Base-by-base conservation (phyloP, 2,888 invertebrate species). In the Mellilla xanthometata region DNA sequence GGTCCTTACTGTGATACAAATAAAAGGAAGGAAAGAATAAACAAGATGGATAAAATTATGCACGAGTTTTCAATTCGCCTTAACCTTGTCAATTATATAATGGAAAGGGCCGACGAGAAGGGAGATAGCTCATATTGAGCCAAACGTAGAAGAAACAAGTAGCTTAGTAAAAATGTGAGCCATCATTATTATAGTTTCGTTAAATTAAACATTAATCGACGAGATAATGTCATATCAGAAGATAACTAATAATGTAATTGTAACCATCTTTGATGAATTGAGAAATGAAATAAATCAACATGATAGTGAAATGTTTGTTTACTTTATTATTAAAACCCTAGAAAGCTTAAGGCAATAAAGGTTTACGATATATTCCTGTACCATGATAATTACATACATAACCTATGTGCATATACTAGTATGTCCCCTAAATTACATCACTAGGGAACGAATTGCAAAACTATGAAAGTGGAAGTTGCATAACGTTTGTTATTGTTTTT, bases 61-160 rank as follows among this genome's bases (percentile, higher is more conserved):
- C 61, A 69, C 70, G 66, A 69, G 65, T 79, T 76, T 77, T 74
- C 58, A 67, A 73, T 77, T 70, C 68, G 72, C 70, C 72, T 76
- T 72, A 61, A 58, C 80, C 76, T 81, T 75, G 74, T 82, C 75
- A 76, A 80, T 80, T 77, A 36, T 49, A 32, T 27, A 72, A 64
- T 60, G 64, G 72, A 72, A 77, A 76, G 80, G 86, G 71, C 82
- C 79, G 77, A 72, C 72, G 87, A 83, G 76, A 84, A 85, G 80
- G 72, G 72, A 72, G 68, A 82, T 87, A 79, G 88, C 88, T 88
- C 88, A 88, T 87, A 87, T 88, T 87, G 88, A 88, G 88, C 85
- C 74, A 68, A 79, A 82, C 81, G 81, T 80, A 76, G 78, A 73
- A 67, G 77, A 77, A 79, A 77, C 76, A 75, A 72, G 67, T 86